These are phyloP conservation scores for Papilio elwesi DNA, from an alignment of 2,888 invertebrate genomes.

Conservation along the genomic window DNA sequence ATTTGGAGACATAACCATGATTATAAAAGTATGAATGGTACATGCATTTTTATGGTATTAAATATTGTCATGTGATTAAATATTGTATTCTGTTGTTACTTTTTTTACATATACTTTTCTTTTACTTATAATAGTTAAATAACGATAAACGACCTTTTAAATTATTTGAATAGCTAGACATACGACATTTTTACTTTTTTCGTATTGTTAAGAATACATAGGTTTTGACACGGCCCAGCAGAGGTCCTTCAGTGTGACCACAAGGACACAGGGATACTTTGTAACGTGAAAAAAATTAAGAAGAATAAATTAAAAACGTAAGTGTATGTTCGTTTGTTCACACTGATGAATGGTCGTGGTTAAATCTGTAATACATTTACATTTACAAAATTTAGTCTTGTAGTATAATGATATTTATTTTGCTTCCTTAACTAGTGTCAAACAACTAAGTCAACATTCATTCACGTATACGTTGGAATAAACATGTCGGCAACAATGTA, in stretches of 20 bases:
- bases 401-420: conserved; percentile 27
- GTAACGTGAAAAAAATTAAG: too few species aligned
- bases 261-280: too few species aligned
- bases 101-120: neutral
- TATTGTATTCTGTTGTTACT: conserved; percentile 6
- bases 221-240: too few species aligned
- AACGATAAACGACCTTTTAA: too few species aligned
- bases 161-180: too few species aligned
- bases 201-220: too few species aligned
- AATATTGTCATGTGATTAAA: conserved; percentile 15
- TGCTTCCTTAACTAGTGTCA: conserved; percentile 17
- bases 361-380: neutral
- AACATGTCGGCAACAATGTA: conserved; percentile 43
- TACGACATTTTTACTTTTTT: too few species aligned
- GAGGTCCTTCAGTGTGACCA: too few species aligned
- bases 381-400: neutral
- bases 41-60: conserved; percentile 12
- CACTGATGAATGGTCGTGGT: too few species aligned
- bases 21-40: conserved; percentile 22
- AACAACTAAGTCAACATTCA: conserved; percentile 18
- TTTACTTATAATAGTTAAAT: neutral
- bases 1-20: conserved; percentile 36
- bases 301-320: too few species aligned
- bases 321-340: too few species aligned
- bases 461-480: conserved; percentile 22